Evolutionary conservation across 2,113 vertebrate species (phyloP).

Genomic region (Macrotus californicus): DNA sequence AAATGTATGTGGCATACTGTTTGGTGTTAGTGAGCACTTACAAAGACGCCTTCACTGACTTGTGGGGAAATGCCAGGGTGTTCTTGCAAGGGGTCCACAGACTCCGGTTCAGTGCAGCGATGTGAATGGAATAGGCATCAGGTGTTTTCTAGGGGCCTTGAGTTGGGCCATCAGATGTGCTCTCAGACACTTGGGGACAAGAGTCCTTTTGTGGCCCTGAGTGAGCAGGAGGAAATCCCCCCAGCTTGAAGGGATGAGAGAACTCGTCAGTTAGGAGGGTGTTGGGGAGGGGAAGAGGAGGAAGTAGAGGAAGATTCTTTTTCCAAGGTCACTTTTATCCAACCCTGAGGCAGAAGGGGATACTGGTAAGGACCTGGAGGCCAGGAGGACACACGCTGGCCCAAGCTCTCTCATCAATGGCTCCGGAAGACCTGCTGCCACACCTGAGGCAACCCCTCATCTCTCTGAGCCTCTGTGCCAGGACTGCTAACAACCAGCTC

Average conservation of each 20-base stretch:
- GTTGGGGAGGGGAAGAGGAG: not conserved
- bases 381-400: slow-evolving; percentile 75
- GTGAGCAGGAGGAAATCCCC: slow-evolving; percentile 50
- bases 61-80: not conserved
- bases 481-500: slow-evolving; percentile 90
- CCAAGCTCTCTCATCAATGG: slow-evolving; percentile 81
- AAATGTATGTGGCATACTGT: not conserved
- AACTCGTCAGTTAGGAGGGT: slow-evolving; percentile 3
- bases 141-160: not conserved
- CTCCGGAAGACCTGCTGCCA: slow-evolving; percentile 85
- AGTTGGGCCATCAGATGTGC: slow-evolving; percentile 19
- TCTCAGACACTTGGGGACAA: slow-evolving; percentile 39
- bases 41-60: not conserved
- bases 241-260: slow-evolving; percentile 32
- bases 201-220: not conserved
- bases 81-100: not conserved
- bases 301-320: slow-evolving; percentile 71
- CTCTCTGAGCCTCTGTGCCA: slow-evolving; percentile 83
- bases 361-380: slow-evolving; percentile 60
- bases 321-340: slow-evolving; percentile 87
- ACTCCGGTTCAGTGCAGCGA: not conserved
- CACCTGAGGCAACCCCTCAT: slow-evolving; percentile 88
- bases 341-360: slow-evolving; percentile 78
- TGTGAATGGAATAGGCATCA: not conserved
- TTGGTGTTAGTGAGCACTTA: not conserved